Conservation (phyloP, 2,797 vertebrate species). For the Podarcis lilfordi region DNA sequence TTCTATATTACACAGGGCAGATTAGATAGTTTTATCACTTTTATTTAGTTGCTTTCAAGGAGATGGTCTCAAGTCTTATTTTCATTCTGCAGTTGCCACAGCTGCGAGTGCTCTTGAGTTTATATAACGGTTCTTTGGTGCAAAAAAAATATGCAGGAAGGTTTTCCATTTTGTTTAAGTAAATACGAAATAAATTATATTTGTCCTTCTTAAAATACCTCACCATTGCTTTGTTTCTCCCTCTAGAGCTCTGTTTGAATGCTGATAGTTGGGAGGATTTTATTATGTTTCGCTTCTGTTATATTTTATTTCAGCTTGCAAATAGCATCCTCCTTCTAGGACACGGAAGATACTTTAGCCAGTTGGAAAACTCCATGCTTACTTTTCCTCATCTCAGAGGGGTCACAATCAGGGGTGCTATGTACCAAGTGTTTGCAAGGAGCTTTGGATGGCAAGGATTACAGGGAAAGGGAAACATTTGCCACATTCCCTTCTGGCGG, state of each 20-base stretch:
- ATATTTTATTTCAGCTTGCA: conserved; percentile 25
- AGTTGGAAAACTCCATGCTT: neutral
- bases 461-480: neutral
- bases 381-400: neutral
- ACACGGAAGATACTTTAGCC: neutral
- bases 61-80: conserved; percentile 4
- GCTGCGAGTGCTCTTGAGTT: conserved; percentile 5
- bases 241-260: neutral
- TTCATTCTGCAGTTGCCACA: neutral
- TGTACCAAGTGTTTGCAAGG: neutral
- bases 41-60: neutral
- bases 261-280: neutral
- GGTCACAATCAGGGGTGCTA: neutral
- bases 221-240: neutral
- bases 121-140: conserved; percentile 16
- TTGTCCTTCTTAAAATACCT: conserved; percentile 10
- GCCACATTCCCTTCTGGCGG: neutral
- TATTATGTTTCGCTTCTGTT: neutral
- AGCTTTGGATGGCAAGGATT: neutral
- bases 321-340: neutral
- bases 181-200: conserved; percentile 29
- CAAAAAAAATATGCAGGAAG: conserved; percentile 14
- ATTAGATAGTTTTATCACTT: neutral
- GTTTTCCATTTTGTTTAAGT: conserved; percentile 41
- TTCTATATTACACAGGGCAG: neutral